Evolutionary conservation across 1,140 invertebrate genomes (phyloP).

Genomic region (Brachionus calyciflorus): DNA sequence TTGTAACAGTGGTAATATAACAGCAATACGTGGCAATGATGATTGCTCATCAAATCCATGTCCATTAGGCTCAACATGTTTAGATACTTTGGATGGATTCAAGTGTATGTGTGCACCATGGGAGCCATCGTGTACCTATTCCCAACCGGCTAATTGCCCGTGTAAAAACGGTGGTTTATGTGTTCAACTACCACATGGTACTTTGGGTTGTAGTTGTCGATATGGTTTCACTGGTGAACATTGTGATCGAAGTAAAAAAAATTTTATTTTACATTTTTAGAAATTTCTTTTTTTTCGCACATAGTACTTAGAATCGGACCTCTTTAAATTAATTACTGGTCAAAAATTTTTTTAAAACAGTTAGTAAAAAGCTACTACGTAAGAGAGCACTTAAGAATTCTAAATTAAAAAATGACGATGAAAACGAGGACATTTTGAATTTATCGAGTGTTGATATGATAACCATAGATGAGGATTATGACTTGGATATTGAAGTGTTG

Average conservation of each 20-base stretch:
- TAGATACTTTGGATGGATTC: conserved; percentile 43
- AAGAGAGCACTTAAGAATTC: neutral
- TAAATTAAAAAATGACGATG: conserved; percentile 10
- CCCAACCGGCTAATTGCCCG: conserved; percentile 41
- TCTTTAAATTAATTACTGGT: conserved; percentile 5
- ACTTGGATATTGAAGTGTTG: neutral
- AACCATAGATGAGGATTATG: neutral
- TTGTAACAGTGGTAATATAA: conserved; percentile 39
- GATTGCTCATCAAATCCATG: conserved; percentile 44
- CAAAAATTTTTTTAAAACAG: conserved; percentile 36
- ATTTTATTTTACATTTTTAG: neutral
- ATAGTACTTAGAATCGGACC: neutral
- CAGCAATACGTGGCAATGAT: conserved; percentile 33
- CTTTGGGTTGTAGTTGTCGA: conserved; percentile 32
- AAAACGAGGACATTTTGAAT: conserved; percentile 2
- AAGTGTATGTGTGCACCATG: conserved; percentile 47
- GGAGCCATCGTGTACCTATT: conserved; percentile 44
- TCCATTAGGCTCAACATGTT: conserved; percentile 21
- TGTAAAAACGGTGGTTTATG: conserved; percentile 44
- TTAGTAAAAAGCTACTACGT: conserved; percentile 17
- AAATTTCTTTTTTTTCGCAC: neutral
- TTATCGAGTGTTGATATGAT: conserved; percentile 12
- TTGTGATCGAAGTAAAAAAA: conserved; percentile 47
- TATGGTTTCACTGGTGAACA: conserved; percentile 46
- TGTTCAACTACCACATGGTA: conserved; percentile 38